These are phyloP conservation scores for Hirtodrosophila duncani DNA, from an alignment of 2,888 invertebrate genomes.

Conservation along the genomic window DNA sequence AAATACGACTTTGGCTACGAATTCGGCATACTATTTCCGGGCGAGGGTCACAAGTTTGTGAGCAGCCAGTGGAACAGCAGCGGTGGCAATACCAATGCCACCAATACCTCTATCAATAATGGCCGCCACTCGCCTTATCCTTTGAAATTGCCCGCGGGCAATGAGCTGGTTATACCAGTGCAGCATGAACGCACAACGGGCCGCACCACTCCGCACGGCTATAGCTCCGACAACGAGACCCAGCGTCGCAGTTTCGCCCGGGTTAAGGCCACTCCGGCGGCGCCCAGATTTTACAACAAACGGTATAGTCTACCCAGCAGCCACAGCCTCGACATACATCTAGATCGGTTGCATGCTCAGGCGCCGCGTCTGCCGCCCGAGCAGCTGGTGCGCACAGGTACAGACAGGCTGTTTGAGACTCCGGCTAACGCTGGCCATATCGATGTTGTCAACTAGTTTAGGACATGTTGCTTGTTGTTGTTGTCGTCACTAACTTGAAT, in stretches of 20 bases:
- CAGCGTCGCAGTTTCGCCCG: slow-evolving; percentile 40
- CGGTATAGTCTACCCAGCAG: slow-evolving; percentile 77
- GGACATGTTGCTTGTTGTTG: slow-evolving; percentile 44
- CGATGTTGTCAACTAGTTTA: slow-evolving; percentile 65
- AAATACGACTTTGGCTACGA: slow-evolving; percentile 90
- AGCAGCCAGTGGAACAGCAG: slow-evolving; percentile 74
- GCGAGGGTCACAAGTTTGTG: slow-evolving; percentile 81
- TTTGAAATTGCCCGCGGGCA: slow-evolving; percentile 78
- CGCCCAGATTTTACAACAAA: slow-evolving; percentile 67
- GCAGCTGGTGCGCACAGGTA: slow-evolving; percentile 64
- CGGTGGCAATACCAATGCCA: slow-evolving; percentile 10
- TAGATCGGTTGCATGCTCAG: slow-evolving; percentile 76
- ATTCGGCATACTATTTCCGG: slow-evolving; percentile 86
- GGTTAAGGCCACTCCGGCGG: slow-evolving; percentile 12
- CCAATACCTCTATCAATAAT: slow-evolving; percentile 19
- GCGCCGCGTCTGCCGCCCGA: slow-evolving; percentile 67
- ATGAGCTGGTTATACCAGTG: slow-evolving; percentile 83
- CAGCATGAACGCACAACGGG: slow-evolving; percentile 81
- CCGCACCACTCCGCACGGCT: slow-evolving; percentile 46
- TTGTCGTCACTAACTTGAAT: slow-evolving; percentile 39
- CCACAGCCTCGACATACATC: slow-evolving; percentile 74
- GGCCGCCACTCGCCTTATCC: slow-evolving; percentile 76
- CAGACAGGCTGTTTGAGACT: slow-evolving; percentile 6
- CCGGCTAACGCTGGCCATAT: slow-evolving; percentile 4
- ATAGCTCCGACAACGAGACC: slow-evolving; percentile 67